Percentiles rank a stretch among this genome's conserved stretches.
Conservation (phyloP, 2,113 vertebrate genomes). For the Lathamus discolor region DNA sequence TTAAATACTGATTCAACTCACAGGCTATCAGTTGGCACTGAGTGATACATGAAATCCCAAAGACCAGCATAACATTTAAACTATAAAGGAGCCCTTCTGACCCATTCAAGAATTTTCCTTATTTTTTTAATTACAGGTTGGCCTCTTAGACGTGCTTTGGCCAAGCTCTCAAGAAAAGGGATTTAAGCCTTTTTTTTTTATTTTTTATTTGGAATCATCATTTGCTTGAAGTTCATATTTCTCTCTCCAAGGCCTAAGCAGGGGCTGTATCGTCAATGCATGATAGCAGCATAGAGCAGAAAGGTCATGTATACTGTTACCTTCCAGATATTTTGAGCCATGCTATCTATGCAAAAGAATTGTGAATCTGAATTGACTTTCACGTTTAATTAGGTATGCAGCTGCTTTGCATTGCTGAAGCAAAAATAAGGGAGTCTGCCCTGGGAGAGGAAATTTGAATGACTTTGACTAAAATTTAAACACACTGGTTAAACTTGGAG, state of each 20-base stretch:
- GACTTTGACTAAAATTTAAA: background rate
- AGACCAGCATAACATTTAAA: conserved; percentile 45
- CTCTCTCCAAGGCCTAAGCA: background rate
- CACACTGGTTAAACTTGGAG: background rate
- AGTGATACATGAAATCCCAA: conserved; percentile 9
- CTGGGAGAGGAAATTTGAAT: background rate
- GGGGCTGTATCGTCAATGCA: background rate
- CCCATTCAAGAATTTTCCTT: conserved; percentile 25
- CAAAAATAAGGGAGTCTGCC: background rate
- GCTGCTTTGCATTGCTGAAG: background rate
- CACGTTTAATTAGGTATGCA: background rate
- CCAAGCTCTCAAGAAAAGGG: background rate
- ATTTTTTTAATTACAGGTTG: conserved; percentile 61
- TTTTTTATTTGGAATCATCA: conserved; percentile 17
- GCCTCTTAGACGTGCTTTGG: conserved; percentile 24
- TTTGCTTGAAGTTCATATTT: background rate
- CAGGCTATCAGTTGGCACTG: conserved; percentile 38
- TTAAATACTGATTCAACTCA: background rate
- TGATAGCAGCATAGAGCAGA: background rate
- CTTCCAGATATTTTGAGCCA: background rate
- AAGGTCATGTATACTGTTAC: background rate
- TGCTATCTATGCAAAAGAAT: background rate
- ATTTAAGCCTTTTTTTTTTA: background rate
- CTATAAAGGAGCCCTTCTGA: conserved; percentile 31
- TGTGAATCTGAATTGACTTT: background rate